Evolutionary conservation across 2,797 vertebrate species (phyloP), one percentile per base, ranked within the genome.

Genomic region (Trachurus trachurus): DNA sequence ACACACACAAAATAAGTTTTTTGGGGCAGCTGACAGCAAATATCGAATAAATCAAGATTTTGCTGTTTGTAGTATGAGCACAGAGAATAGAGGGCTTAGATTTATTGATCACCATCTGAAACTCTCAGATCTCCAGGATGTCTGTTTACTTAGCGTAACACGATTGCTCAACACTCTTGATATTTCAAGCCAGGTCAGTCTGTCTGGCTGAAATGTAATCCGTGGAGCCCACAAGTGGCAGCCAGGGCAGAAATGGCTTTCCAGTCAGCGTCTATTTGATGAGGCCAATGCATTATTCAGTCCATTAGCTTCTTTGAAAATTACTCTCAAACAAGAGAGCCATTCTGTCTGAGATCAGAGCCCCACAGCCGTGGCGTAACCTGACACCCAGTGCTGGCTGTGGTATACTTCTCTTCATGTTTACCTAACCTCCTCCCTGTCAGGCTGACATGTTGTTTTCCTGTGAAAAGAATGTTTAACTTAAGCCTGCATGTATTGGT

Each of bases 261-360:
- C 93, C 91, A 92, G 93, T 93, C 93, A 91, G 89, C 83, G 80
- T 92, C 91, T 92, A 93, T 92, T 93, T 94, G 92, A 95, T 92
- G 92, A 94, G 90, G 90, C 91, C 88, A 88, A 93, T 94, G 93
- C 93, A 94, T 94, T 95, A 95, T 94, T 95, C 93, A 95, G 92
- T 92, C 92, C 92, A 94, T 94, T 94, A 94, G 93, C 93, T 90
- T 93, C 92, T 93, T 90, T 85, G 89, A 93, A 94, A 93, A 94
- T 94, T 87, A 93, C 93, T 93, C 90, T 93, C 93, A 92, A 92
- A 94, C 93, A 94, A 94, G 92, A 93, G 91, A 92, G 91, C 91
- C 91, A 86, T 93, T 93, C 93, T 93, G 90, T 93, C 88, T 91
- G 92, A 90, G 93, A 92, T 93, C 93, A 94, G 93, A 94, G 91